Evolutionary conservation across 2,797 vertebrate genomes (phyloP), one percentile per base, ranked within the genome.

Genomic region (Phoebastria nigripes): DNA sequence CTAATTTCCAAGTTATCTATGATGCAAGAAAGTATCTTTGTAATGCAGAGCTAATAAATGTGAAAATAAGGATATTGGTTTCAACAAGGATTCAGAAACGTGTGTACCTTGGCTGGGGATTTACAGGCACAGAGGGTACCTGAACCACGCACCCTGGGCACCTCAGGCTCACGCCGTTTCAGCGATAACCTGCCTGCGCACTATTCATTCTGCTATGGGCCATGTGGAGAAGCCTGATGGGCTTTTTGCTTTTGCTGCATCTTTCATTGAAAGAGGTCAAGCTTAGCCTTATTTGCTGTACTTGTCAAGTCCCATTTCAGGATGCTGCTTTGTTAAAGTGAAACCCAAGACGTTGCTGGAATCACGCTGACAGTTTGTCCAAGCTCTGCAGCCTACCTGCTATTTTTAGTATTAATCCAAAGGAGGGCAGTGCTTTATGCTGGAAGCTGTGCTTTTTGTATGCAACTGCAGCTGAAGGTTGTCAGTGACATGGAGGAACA

Each of bases 391-490:
- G 73, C 67, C 79, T 92, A 25, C 77, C 88, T 86, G 73, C 90
- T 95, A 80, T 96, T 96, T 93, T 79, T 73, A 90, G 59, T 11
- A 56, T 54, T 61, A 77, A 88, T 93, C 83, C 82, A 67, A 89
- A 81, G 87, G 65, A 96, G 80, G 52, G 87, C 81, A 91, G 76
- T 31, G 70, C 62, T 81, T 72, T 92, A 9, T 55, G 73, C 85
- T 93, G 78, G 73, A 87, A 96, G 93, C 95, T 76, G 54, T 37
- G 65, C 51, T 86, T 94, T 92, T 63, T 52, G 51, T 46, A 37
- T 19, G 83, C 65, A 85, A 6, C 70, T 56, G 47, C 69, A 71
- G 93, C 56, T 89, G 90, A 73, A 87, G 81, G 65, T 31, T 94
- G 90, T 73, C 91, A 72, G 61, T 21, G 86, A 80, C 86, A 82